Evolutionary conservation across 2,888 invertebrate genomes (phyloP), one percentile per base, ranked within the genome.

Genomic region (Patella ulyssiponensis): DNA sequence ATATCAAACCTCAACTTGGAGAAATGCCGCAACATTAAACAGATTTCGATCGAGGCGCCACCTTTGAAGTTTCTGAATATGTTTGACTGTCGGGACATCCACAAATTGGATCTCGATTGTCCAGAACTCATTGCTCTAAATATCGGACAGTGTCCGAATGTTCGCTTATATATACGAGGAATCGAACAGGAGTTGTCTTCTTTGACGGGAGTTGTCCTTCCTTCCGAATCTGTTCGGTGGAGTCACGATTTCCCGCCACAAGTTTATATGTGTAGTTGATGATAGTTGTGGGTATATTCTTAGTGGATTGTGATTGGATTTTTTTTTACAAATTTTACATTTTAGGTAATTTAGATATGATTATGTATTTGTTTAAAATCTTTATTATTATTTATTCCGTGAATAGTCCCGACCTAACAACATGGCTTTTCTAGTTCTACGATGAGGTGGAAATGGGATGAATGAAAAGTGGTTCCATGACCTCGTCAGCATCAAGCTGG

Each of bases 1-100:
- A 87, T 88, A 73, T 81, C 83, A n/a, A 82, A 87, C 74, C 81
- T 88, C 9, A 88, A 88, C 79, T 80, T 88, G 23, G 88, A 88
- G 73, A 88, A 87, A 78, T 87, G 86, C 71, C 80, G 81, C 17
- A 83, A 82, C 71, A 80, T 88, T 51, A 84, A 82, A 11, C 78
- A 83, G 56, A 81, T 88, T 2, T 79, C 80, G 7, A 78, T 87
- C 33, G 81, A 83, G 5, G 78, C 86, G 3, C 82, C 80, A 12
- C 84, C 83, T 11, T 77, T 87, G 77, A 85, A 85, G 74, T 88
- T 86, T 79, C 78, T 88, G 73, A 88, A 88, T 77, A 80, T 88
- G 81, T 88, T 85, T 78, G 88, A 85, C 11, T 88, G 88, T 74
- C 78, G 82, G 4, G 86, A 86, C 74, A 79, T 88, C 12, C 80